A percentile compares a stretch with the other conserved stretches of the same genome.
Evolutionary conservation across 2,113 vertebrate genomes (phyloP).

Genomic region (Oryzias celebensis): DNA sequence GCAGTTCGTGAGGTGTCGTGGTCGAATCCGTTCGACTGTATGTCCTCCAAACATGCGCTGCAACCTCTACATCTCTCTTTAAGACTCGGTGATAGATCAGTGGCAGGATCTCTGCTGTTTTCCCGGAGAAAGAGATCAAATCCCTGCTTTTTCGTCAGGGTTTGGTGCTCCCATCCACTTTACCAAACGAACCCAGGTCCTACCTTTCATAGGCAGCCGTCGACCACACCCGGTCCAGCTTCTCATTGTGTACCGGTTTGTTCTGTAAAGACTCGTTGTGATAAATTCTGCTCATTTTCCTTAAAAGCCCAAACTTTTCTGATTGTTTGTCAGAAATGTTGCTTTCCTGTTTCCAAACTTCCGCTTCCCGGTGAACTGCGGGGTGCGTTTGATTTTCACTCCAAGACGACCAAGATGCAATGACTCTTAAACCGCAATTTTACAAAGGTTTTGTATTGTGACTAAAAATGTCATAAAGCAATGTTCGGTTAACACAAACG

Average conservation of each 20-base stretch:
- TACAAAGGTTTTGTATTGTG: too few species aligned
- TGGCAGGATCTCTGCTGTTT: too few species aligned
- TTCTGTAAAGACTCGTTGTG: slow-evolving; percentile 76
- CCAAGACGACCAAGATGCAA: too few species aligned
- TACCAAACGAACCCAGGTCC: neutral
- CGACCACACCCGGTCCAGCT: slow-evolving; percentile 63
- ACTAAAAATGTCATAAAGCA: too few species aligned
- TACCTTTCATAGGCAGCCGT: slow-evolving; percentile 80
- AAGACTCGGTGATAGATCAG: too few species aligned
- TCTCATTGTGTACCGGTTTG: slow-evolving; percentile 80
- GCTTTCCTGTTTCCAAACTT: slow-evolving; percentile 45
- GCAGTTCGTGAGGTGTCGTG: too few species aligned
- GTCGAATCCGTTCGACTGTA: too few species aligned
- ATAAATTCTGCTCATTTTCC: slow-evolving; percentile 84
- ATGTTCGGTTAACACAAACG: too few species aligned
- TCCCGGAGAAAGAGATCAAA: neutral
- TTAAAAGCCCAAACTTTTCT: neutral
- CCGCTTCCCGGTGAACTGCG: slow-evolving; percentile 30
- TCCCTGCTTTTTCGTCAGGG: neutral
- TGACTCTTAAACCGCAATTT: too few species aligned
- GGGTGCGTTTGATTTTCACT: slow-evolving; percentile 36
- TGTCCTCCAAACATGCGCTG: too few species aligned
- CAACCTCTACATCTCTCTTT: too few species aligned
- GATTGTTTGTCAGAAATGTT: neutral
- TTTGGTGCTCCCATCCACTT: neutral